Conservation (phyloP, 2,113 vertebrate species). For the Probosciger aterrimus region DNA sequence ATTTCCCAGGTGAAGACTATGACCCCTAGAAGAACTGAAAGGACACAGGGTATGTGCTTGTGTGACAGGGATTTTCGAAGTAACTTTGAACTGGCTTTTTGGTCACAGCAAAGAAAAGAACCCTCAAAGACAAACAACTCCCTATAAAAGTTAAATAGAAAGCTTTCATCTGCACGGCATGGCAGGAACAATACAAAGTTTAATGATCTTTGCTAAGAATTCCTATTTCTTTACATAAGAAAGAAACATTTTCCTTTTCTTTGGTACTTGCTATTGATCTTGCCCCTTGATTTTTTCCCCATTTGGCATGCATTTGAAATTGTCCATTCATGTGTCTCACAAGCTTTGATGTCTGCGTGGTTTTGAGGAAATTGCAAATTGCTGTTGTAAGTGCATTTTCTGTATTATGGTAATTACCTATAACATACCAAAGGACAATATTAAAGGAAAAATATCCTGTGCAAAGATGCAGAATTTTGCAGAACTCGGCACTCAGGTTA, state of each 20-base stretch:
- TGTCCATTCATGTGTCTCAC: constrained; percentile 5
- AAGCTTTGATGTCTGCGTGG: constrained; percentile 17
- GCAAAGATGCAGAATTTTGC: background rate
- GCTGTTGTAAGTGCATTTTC: background rate
- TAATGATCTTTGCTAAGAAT: constrained; percentile 10
- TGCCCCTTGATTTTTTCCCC: background rate
- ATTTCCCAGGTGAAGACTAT: background rate
- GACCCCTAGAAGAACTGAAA: background rate
- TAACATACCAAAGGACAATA: background rate
- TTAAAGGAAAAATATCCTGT: background rate
- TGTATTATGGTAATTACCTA: background rate
- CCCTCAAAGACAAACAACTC: background rate
- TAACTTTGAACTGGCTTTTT: background rate
- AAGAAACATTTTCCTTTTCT: background rate
- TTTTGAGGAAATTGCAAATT: constrained; percentile 28
- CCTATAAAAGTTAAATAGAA: background rate
- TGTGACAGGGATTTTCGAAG: background rate
- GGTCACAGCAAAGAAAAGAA: background rate
- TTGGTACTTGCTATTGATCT: constrained; percentile 27
- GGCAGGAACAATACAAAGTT: background rate
- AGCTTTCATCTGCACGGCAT: constrained; percentile 19
- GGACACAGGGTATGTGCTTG: background rate
- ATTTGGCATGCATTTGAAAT: constrained; percentile 30
- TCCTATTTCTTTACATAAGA: background rate
- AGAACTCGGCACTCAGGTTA: background rate